Evolutionary conservation across 2,113 vertebrate genomes (phyloP).

Genomic region (Patagioenas fasciata): DNA sequence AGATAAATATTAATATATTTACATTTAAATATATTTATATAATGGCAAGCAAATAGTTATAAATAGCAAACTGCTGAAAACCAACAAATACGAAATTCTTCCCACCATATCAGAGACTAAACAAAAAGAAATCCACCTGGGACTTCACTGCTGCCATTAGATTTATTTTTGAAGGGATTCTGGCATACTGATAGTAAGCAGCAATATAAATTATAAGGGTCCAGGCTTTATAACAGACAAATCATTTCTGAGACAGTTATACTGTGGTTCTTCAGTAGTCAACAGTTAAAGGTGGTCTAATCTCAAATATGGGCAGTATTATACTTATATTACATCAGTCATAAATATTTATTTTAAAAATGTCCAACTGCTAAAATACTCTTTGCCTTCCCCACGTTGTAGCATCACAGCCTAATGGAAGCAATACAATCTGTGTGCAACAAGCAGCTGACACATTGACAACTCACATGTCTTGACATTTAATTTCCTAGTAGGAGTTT

Average conservation of each 20-base stretch:
- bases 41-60: not conserved
- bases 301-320: not conserved
- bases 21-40: not conserved
- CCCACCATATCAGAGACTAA: not conserved
- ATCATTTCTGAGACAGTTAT: not conserved
- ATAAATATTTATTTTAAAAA: not conserved
- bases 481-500: not conserved
- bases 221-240: not conserved
- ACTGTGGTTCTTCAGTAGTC: not conserved
- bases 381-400: not conserved
- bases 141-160: not conserved
- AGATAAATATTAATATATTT: not conserved
- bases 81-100: not conserved
- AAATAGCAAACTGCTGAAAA: not conserved
- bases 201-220: not conserved
- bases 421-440: not conserved
- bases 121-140: not conserved
- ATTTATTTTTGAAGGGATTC: not conserved
- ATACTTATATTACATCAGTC: not conserved
- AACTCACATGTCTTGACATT: accelerated
- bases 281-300: not conserved
- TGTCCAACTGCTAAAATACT: not conserved
- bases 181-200: not conserved
- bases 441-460: not conserved
- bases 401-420: not conserved